Base-by-base conservation (phyloP, 35 echinoderm and acorn worm genomes). In the Amphiura filiformis region DNA sequence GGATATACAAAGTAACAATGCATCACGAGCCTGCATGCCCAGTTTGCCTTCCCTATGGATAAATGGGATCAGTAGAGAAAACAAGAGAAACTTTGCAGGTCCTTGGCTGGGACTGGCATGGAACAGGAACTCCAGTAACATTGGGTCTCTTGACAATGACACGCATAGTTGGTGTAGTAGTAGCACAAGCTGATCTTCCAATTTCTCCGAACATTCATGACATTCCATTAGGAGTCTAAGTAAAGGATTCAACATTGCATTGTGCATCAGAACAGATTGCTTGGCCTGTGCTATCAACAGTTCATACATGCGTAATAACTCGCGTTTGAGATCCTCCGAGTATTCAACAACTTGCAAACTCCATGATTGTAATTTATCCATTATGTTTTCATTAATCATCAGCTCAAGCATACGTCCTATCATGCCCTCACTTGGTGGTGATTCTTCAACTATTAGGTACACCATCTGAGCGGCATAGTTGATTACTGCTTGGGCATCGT, bases 31-130 rank as follows among this genome's bases (percentile, higher is more conserved):
- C 65, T 94, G 92, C 61, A 95, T 93, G 42, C 96, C 96, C 34
- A 92, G 38, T 39, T 78, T 77, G 23, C 96, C 96, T 34, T 99
- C 96, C 32, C 96, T 86, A 79, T 99, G 96, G 23, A 99, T 89
- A 78, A 86, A 99, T 17, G 96, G 96, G 65, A 99, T 94, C n/a
- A 99, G 87, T 31, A 99, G 81, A 26, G 96, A 99, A 83, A 99
- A 99, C 35, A 99, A 87, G 0, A 99, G 80, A 61, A 99, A 99
- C 87, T 99, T 99, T 39, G 96, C 96, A 13, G 96, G 96, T 13
- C 96, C 96, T 75, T 99, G 91, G 90, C 93, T 94, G 22, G 96
- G 92, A 65, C 96, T 99, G 90, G 96, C 96, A 86, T 99, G 92
- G 64, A 99, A 99, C n/a, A 99, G 80, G 47, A 92, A 99, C 75